Conservation (phyloP, 2,888 invertebrate genomes). For the Octodonta nipae region DNA sequence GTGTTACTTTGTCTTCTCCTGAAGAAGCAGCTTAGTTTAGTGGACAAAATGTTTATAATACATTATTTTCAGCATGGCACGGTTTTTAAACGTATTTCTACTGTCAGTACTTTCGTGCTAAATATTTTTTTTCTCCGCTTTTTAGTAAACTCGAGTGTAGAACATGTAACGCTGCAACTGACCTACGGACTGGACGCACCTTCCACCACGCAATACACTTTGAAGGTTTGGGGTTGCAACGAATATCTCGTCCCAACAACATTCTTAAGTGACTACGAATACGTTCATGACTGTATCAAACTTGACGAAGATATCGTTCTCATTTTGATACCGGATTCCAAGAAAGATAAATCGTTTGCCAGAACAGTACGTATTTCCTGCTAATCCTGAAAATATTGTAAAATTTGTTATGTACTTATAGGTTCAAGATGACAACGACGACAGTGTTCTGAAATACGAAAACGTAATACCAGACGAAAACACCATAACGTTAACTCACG, state of each 20-base stretch:
- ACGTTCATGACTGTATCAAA: conserved; percentile 85
- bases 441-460: conserved; percentile 60
- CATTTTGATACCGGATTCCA: conserved; percentile 50
- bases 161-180: conserved; percentile 73
- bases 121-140: too few relatives aligned
- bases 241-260: conserved; percentile 81
- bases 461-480: conserved; percentile 67
- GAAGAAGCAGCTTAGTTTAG: too few relatives aligned
- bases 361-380: conserved; percentile 46
- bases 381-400: background rate
- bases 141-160: conserved; percentile 73
- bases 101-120: too few relatives aligned
- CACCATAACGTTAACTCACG: conserved; percentile 61
- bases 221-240: conserved; percentile 72
- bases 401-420: conserved; percentile 18
- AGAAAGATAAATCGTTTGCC: conserved; percentile 56
- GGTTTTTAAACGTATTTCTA: too few relatives aligned
- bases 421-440: conserved; percentile 66
- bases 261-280: conserved; percentile 77
- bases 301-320: conserved; percentile 75
- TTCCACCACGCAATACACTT: conserved; percentile 39
- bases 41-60: too few relatives aligned
- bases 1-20: too few relatives aligned
- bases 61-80: too few relatives aligned
- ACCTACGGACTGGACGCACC: conserved; percentile 63